Conservation (phyloP, 37 sponge, comb jelly and placozoan genomes). For the Petrosia ficiformis region DNA sequence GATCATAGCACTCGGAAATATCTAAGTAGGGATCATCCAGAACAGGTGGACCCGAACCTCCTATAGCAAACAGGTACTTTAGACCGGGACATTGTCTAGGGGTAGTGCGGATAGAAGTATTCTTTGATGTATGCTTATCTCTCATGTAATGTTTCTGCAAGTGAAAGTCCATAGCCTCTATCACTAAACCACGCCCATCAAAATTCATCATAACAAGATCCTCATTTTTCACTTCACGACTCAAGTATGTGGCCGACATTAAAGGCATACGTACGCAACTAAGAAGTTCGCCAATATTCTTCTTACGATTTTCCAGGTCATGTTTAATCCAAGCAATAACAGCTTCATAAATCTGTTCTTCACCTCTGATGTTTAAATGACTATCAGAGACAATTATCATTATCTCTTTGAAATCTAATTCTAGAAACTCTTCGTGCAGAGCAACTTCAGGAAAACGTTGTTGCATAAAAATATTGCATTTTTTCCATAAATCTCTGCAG, state of each 20-base stretch:
- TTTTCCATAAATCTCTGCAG: constrained; percentile 35
- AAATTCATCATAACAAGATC: constrained; percentile 62
- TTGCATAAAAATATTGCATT: constrained; percentile 62
- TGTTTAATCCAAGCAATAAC: constrained; percentile 69
- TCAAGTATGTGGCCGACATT: constrained; percentile 72
- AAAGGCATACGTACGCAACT: constrained; percentile 71
- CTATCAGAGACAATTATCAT: constrained; percentile 46
- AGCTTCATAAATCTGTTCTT: constrained; percentile 78
- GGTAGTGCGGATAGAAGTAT: constrained; percentile 30
- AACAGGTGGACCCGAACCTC: constrained; percentile 55
- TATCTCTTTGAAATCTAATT: constrained; percentile 39
- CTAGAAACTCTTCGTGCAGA: constrained; percentile 65
- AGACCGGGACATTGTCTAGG: constrained; percentile 59
- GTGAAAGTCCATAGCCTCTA: constrained; percentile 82
- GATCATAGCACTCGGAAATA: constrained; percentile 61
- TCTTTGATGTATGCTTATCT: constrained; percentile 13
- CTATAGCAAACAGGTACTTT: constrained; percentile 65
- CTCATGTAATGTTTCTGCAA: constrained; percentile 65
- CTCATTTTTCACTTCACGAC: constrained; percentile 69
- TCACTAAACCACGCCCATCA: constrained; percentile 64
- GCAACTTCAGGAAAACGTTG: constrained; percentile 75
- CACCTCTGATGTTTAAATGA: constrained; percentile 73
- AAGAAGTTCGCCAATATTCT: constrained; percentile 38
- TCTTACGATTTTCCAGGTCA: constrained; percentile 22
- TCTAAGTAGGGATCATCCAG: constrained; percentile 60